A percentile compares a stretch with the other conserved stretches of the same genome.
Conservation (phyloP, 2,797 vertebrate species). For the Alfaro cultratus region DNA sequence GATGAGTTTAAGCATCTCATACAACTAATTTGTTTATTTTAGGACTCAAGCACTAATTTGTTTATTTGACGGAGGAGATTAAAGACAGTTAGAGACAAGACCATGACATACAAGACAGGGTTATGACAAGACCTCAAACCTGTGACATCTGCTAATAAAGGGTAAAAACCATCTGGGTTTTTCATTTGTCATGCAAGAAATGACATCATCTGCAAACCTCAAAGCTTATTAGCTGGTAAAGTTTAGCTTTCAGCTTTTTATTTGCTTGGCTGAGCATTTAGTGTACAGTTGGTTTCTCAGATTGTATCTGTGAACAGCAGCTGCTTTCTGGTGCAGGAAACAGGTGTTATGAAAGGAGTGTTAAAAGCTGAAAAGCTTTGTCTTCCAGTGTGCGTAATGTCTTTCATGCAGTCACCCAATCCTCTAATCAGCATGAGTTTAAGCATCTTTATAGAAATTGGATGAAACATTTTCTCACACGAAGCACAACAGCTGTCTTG, state of each 20-base stretch:
- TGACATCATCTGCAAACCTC: not conserved
- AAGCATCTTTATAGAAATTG: slow-evolving; percentile 10
- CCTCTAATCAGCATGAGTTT: not conserved
- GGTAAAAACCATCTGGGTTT: not conserved
- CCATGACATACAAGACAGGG: not conserved
- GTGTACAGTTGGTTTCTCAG: not conserved
- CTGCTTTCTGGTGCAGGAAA: slow-evolving; percentile 17
- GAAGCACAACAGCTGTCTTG: slow-evolving; percentile 5
- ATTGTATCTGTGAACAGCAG: slow-evolving; percentile 15
- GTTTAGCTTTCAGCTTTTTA: not conserved
- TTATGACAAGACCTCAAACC: not conserved
- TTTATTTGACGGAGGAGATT: not conserved
- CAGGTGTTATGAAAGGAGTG: not conserved
- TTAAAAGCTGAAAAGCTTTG: slow-evolving; percentile 6
- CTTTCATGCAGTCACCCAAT: slow-evolving; percentile 9
- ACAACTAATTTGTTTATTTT: not conserved
- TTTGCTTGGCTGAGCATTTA: slow-evolving; percentile 12
- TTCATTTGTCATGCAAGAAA: not conserved
- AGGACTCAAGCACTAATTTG: not conserved
- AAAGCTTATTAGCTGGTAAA: not conserved
- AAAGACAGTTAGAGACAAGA: not conserved
- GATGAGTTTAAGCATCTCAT: not conserved
- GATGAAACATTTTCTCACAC: slow-evolving; percentile 7
- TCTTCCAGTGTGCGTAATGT: not conserved
- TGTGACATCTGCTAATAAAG: not conserved